Percentiles rank a stretch among this genome's conserved stretches.
Evolutionary conservation across 2,888 invertebrate species (phyloP).

Genomic region (Trichogramma dendrolimi): DNA sequence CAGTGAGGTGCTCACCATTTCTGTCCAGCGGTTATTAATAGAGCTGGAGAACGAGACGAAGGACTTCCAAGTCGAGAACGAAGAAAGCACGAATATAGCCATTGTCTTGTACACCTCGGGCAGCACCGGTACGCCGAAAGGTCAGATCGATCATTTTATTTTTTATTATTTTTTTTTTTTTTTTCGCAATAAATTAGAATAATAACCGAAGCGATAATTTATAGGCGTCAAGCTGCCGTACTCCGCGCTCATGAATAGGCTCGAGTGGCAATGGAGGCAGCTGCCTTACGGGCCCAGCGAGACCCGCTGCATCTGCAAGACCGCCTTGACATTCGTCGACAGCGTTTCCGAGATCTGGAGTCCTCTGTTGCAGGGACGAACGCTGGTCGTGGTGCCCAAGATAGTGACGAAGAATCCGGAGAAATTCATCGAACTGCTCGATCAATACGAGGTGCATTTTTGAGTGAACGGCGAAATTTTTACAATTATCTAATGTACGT

Average conservation of each 20-base stretch:
- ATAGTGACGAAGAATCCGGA: conserved; percentile 74
- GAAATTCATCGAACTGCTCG: conserved; percentile 64
- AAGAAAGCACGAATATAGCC: conserved; percentile 46
- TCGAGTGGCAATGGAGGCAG: conserved; percentile 82
- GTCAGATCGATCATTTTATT: conserved; percentile 41
- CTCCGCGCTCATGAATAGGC: conserved; percentile 72
- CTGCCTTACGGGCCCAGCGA: conserved; percentile 72
- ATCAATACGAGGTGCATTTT: conserved; percentile 62
- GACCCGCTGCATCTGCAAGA: conserved; percentile 78
- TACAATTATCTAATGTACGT: background rate
- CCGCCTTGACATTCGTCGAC: conserved; percentile 87
- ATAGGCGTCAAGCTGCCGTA: conserved; percentile 77
- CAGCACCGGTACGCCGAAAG: conserved; percentile 86
- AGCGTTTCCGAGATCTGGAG: conserved; percentile 86
- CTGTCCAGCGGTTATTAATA: background rate
- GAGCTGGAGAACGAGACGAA: conserved; percentile 5
- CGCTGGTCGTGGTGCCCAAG: conserved; percentile 71
- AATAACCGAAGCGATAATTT: conserved; percentile 11
- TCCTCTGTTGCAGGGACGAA: conserved; percentile 65
- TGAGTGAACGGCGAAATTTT: background rate
- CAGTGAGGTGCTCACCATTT: background rate
- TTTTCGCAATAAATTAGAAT: background rate
- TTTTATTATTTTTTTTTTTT: background rate
- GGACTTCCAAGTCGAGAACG: background rate
- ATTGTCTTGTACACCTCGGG: conserved; percentile 83